Evolutionary conservation across 2,797 vertebrate genomes (phyloP).

Genomic region (Tauraco hartlaubi): DNA sequence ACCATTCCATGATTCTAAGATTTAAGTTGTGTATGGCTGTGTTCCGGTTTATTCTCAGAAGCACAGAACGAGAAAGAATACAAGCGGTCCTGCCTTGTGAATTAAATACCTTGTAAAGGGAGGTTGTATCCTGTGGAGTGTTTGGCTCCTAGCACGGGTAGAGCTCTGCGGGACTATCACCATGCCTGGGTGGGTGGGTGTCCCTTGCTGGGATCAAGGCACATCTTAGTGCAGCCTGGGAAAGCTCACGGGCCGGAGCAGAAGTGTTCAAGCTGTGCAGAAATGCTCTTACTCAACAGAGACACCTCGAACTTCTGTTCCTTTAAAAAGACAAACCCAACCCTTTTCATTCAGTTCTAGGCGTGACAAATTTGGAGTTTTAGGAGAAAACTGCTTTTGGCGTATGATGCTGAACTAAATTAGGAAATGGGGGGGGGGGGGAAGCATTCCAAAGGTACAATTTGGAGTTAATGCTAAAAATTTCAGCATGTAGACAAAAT

Average conservation of each 20-base stretch:
- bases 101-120: neutral
- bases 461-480: neutral
- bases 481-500: neutral
- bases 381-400: neutral
- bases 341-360: neutral
- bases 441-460: neutral
- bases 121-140: neutral
- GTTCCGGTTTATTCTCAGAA: neutral
- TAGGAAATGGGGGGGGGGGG: neutral
- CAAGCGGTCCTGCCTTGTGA: neutral
- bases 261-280: neutral
- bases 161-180: neutral
- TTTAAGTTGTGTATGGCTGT: accelerated
- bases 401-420: neutral
- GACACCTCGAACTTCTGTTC: neutral
- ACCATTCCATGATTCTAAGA: neutral
- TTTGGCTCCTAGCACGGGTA: neutral
- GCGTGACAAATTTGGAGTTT: neutral
- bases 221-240: neutral
- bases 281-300: neutral
- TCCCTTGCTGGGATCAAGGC: neutral
- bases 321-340: neutral
- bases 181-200: accelerated
- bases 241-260: neutral
- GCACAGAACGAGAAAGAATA: neutral